Evolutionary conservation across 2,888 invertebrate species (phyloP).

Genomic region (Hoplodrina blanda): DNA sequence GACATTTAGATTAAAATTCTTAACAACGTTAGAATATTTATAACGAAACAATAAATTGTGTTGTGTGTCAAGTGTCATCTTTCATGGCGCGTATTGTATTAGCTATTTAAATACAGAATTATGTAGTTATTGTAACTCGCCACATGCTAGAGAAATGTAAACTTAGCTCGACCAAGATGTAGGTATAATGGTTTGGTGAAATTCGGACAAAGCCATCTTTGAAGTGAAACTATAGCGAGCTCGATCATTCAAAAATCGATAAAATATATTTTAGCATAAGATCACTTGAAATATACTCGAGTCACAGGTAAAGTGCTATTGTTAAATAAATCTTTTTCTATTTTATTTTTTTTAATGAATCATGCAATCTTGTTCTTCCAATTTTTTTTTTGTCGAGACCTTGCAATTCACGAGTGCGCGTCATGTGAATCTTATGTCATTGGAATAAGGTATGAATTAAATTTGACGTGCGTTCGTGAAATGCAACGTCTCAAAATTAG

Average conservation of each 20-base stretch:
- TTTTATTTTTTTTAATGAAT: slow-evolving; percentile 11
- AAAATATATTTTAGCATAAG: slow-evolving; percentile 52
- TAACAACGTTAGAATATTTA: too few relatives aligned
- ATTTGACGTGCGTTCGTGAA: not conserved
- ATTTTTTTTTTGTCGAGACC: slow-evolving; percentile 18
- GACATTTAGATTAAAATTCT: too few relatives aligned
- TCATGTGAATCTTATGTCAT: not conserved
- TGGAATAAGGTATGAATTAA: not conserved
- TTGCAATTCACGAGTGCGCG: not conserved
- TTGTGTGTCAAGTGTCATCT: too few relatives aligned
- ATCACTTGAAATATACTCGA: slow-evolving; percentile 53
- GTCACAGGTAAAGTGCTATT: slow-evolving; percentile 45
- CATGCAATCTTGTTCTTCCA: slow-evolving; percentile 58
- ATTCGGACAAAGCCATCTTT: slow-evolving; percentile 16
- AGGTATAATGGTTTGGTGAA: slow-evolving; percentile 22
- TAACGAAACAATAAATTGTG: too few relatives aligned
- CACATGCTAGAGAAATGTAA: too few relatives aligned
- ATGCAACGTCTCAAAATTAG: slow-evolving; percentile 1
- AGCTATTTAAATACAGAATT: too few relatives aligned
- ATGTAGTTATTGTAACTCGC: too few relatives aligned
- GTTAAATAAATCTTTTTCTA: not conserved
- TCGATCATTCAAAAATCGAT: slow-evolving; percentile 37
- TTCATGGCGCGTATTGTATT: too few relatives aligned
- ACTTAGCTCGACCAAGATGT: not conserved
- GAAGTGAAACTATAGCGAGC: slow-evolving; percentile 26